Evolutionary conservation across 2,113 vertebrate species (phyloP).

Genomic region (Mobula hypostoma): DNA sequence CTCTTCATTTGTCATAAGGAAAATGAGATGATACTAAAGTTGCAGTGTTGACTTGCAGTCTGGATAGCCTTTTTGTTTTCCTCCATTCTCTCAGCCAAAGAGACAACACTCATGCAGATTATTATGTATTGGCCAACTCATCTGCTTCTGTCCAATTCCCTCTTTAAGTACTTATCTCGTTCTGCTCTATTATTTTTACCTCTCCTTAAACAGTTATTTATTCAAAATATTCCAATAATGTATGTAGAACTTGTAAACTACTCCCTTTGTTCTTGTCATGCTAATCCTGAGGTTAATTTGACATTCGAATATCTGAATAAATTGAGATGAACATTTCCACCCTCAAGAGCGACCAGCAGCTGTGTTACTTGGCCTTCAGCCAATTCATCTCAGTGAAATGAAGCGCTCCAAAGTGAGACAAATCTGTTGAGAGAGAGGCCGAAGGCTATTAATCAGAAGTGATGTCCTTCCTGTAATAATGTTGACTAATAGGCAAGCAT

Average conservation of each 20-base stretch:
- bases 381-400: background rate
- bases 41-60: background rate
- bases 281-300: background rate
- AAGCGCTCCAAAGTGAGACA: background rate
- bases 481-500: background rate
- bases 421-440: background rate
- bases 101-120: background rate
- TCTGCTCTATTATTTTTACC: background rate
- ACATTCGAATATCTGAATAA: background rate
- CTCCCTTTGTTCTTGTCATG: background rate
- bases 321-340: background rate
- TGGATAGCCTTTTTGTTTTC: background rate
- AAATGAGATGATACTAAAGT: no score
- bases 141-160: background rate
- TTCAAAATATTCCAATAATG: background rate
- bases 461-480: background rate
- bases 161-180: background rate
- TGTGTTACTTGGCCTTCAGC: background rate
- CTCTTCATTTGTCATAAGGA: no score
- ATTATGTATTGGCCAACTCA: background rate
- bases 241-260: background rate
- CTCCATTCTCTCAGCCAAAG: no score
- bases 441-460: background rate
- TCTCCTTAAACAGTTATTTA: background rate
- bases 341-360: slow-evolving; percentile 11